These are phyloP conservation scores for Felis catus DNA, from an alignment of 2,113 vertebrate genomes.

Conservation along the genomic window F.catus_Fca126_mat1.0 CM031419.1:129561001-129561500, in stretches of 20 bases:
- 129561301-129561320: background rate
- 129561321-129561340: background rate
- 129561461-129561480: conserved; percentile 65
- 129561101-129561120: background rate
- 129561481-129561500: conserved; percentile 71
- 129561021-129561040: background rate
- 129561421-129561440: conserved; percentile 54
- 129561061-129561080: background rate
- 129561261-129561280: background rate
- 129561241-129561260: background rate
- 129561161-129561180: background rate
- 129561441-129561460: conserved; percentile 70
- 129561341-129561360: background rate
- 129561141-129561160: background rate
- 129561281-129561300: background rate
- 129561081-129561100: background rate
- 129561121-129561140: background rate
- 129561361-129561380: background rate
- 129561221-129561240: background rate
- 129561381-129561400: conserved; percentile 27
- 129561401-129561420: background rate
- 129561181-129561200: too few relatives aligned
- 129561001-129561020: background rate
- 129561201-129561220: background rate
- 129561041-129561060: background rate